Base-by-base conservation (phyloP, 2,888 invertebrate genomes). In the Lasioglossum malachurum region DNA sequence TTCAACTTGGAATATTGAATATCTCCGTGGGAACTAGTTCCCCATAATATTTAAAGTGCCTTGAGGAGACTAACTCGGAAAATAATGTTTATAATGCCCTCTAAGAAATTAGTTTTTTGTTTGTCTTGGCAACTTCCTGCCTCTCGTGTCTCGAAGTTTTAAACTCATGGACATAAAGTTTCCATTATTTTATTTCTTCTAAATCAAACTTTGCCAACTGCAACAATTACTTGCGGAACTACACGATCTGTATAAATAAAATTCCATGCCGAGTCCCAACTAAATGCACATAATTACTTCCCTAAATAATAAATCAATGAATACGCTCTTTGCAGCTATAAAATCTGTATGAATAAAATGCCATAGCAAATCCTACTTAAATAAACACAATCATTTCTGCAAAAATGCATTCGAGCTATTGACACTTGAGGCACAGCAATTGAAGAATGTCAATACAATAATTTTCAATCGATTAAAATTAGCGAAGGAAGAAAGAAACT, bases 1-100 rank as follows among this genome's bases (percentile, higher is more conserved):
- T 46, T 19, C 19, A 44, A 44, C 44, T 73, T 73, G 38, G 23
- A 38, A 69, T 69, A 69, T 69, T 35, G 67, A 69, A 69, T 69
- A 23, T 38, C 35, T 38, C 23, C 38, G 67, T 69, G 67, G 38
- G 35, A 69, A 69, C 23, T 35, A 35, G 67, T 35, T 35, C 23
- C 35, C 35, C 38, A 69, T 19, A 69, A 69, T 23, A 23, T 38
- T 38, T 23, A 69, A 69, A 69, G 67, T 69, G 35, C 35, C 35
- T 3, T 3, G 12, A 35, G 23, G 10, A 69, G 67, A 38, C 38
- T 35, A 35, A 23, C 64, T 64, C 31, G 16, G 64, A 31, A 64
- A 64, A 64, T 31, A 64, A 64, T 64, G 64, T 64, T 64, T 64
- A 64, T 31, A 64, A 31, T 31, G 64, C 31, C 31, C 64, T 31